These are phyloP conservation scores for Mycalesis mineus DNA, from an alignment of 2,888 invertebrate species.

Conservation along the genomic window DNA sequence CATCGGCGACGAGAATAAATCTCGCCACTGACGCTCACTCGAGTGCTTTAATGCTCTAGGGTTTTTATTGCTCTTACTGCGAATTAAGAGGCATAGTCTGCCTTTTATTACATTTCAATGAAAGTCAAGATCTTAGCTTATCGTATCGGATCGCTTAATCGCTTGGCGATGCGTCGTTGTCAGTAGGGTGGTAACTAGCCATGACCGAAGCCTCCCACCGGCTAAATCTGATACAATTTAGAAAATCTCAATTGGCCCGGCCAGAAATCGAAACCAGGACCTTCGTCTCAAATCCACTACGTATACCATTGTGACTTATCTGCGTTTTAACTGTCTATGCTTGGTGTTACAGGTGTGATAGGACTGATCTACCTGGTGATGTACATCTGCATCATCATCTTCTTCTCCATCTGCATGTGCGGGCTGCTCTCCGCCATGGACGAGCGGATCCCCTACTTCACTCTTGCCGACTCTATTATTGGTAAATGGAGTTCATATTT, in stretches of 20 bases:
- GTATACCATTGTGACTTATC: too few species aligned
- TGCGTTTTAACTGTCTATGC: too few species aligned
- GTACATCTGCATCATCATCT: conserved; percentile 89
- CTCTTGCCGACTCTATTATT: conserved; percentile 88
- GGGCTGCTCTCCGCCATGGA: conserved; percentile 87
- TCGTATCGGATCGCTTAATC: too few species aligned
- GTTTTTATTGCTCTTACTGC: neutral
- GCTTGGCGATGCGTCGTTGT: too few species aligned
- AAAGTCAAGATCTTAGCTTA: too few species aligned
- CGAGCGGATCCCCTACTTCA: conserved; percentile 86
- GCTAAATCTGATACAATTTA: too few species aligned
- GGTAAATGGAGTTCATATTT: conserved; percentile 60
- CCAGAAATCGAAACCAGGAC: too few species aligned
- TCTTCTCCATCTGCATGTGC: conserved; percentile 94
- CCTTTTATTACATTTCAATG: too few species aligned
- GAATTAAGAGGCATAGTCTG: neutral
- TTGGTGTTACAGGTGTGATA: conserved; percentile 85
- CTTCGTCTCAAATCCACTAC: too few species aligned
- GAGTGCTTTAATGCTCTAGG: neutral
- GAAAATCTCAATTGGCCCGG: too few species aligned
- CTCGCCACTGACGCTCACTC: neutral
- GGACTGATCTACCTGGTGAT: conserved; percentile 92
- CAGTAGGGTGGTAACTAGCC: too few species aligned
- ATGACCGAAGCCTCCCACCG: too few species aligned
- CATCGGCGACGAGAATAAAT: neutral